These are phyloP conservation scores for Gambusia yucatana DNA, from an alignment of 2,797 vertebrate genomes.

Conservation along the genomic window DNA sequence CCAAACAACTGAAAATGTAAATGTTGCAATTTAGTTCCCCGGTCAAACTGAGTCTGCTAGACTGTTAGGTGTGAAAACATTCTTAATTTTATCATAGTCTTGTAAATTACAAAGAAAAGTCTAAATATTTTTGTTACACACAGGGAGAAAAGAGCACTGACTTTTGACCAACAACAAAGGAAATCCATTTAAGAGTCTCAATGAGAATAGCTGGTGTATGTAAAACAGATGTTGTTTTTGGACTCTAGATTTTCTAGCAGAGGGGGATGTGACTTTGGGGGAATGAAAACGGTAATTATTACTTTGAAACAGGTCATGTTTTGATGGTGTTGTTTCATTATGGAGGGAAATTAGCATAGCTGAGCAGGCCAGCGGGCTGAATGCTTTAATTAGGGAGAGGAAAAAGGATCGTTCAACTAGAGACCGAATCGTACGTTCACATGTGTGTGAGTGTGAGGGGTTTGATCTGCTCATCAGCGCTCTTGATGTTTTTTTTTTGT, in stretches of 20 bases:
- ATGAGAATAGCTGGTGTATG: background rate
- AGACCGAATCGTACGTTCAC: slow-evolving; percentile 1
- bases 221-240: background rate
- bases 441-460: slow-evolving; percentile 16
- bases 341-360: slow-evolving; percentile 68
- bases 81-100: background rate
- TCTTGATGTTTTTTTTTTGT: slow-evolving; percentile 31
- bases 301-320: slow-evolving; percentile 71
- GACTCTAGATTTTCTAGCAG: slow-evolving; percentile 15
- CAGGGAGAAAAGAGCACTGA: background rate
- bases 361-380: slow-evolving; percentile 62
- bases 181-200: slow-evolving; percentile 12
- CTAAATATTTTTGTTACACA: background rate
- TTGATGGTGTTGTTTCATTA: slow-evolving; percentile 67
- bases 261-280: slow-evolving; percentile 31
- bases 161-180: background rate
- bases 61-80: background rate
- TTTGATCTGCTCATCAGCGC: slow-evolving; percentile 20
- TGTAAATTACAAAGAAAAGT: background rate
- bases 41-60: background rate
- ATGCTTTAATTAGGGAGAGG: slow-evolving; percentile 62
- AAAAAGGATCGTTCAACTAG: slow-evolving; percentile 19
- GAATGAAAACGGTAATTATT: slow-evolving; percentile 70
- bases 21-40: no score
- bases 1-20: no score